Percentiles rank a stretch among this genome's conserved stretches.
These are phyloP conservation scores for Stenopsyche tienmushanensis DNA, from an alignment of 1,140 invertebrate species.

Conservation along the genomic window DNA sequence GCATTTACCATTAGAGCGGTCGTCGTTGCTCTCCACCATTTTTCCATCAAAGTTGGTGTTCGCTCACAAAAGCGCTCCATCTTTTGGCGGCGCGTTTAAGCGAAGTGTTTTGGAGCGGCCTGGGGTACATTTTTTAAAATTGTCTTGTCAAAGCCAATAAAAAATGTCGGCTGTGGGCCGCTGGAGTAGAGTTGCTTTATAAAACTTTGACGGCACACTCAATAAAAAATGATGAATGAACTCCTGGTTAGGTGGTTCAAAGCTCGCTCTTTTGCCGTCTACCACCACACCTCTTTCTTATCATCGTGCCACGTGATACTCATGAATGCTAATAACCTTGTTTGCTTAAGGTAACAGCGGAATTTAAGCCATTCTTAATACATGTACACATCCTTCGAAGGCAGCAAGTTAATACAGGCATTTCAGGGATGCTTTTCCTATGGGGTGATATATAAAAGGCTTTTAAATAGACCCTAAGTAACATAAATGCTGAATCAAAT, in stretches of 20 bases:
- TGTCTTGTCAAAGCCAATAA: conserved; percentile 30
- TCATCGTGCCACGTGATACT: no score
- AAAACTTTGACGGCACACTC: conserved; percentile 32
- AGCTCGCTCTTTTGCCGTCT: background rate
- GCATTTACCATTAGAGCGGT: conserved; percentile 18
- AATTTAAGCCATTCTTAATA: no score
- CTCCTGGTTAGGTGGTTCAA: background rate
- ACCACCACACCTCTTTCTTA: no score
- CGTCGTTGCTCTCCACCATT: conserved; percentile 8
- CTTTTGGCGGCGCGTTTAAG: conserved; percentile 14
- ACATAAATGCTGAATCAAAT: no score
- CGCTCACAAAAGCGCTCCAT: conserved; percentile 23
- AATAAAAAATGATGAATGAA: conserved; percentile 36
- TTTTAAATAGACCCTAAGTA: no score
- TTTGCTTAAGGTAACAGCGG: no score
- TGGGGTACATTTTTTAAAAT: conserved; percentile 24
- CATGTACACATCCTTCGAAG: no score
- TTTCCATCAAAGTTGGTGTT: conserved; percentile 26
- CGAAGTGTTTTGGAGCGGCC: conserved; percentile 15
- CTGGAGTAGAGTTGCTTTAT: conserved; percentile 13
- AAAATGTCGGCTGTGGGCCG: background rate
- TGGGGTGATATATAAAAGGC: no score
- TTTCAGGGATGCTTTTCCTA: no score
- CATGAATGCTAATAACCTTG: no score
- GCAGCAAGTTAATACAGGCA: no score